Evolutionary conservation across 2,797 vertebrate species (phyloP), one percentile per base, ranked within the genome.

Genomic region (Gymnocypris eckloni): DNA sequence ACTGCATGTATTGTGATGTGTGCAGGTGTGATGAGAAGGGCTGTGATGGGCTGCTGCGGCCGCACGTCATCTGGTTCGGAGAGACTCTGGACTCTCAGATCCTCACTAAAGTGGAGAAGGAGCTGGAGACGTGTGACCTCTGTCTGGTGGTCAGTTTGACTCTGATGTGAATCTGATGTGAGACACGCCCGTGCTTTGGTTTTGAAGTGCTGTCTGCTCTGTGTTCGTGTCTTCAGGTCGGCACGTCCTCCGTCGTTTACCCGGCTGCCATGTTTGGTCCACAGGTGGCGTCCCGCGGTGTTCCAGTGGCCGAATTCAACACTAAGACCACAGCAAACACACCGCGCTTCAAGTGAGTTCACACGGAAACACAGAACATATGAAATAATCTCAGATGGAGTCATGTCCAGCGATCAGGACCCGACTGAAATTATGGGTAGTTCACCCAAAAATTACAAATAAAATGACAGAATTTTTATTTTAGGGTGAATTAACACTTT

Each of bases 261-360:
- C 98, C 98, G 0, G 98, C 98, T 0, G 98, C 98, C 72, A 96
- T 98, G 96, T 99, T 99, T 87, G 98, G 97, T 13, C 98, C 98
- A 0, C 97, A 97, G 89, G 97, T 99, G 45, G 97, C 97, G 0
- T 96, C 96, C 82, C 94, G 98, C 78, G 97, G 97, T 0, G 91
- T 99, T 72, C 97, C 98, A 0, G 98, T 99, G 71, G 98, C 97
- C 0, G 98, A 99, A 84, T 99, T 99, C 84, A 99, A 99, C 92
- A 96, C 86, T 73, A 92, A 94, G 37, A 86, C 91, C 28, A 98
- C 97, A 39, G 96, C 96, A 0, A 97, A 96, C 85, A 96, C 97
- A 0, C 87, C 94, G 41, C 95, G 92, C 81, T 99, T 98, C 93
- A 97, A 91, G 98, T 99, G 95, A 94, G 88, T 12, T 13, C 37